A percentile compares a stretch with the other conserved stretches of the same genome.
phyloP scores from a whole-genome alignment of 2,113 vertebrate species.

The Sorex fumeus region DNA sequence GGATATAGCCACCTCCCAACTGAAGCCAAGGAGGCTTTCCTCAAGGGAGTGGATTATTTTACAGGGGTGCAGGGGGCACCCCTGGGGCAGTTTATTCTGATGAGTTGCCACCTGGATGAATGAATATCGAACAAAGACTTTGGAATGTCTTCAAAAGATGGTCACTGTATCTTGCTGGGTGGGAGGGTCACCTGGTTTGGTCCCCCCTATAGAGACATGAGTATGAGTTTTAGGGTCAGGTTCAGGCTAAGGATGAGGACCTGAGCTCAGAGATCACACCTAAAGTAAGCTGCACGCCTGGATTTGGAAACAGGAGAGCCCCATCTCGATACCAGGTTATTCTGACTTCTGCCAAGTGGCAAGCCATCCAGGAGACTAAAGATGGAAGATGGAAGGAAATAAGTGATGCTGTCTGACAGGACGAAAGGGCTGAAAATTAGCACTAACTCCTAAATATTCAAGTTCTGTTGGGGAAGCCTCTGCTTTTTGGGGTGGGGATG shows the following conservation, averaged over 20 bases:
- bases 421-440: background rate
- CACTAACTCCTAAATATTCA: background rate
- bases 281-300: background rate
- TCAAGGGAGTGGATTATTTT: constrained; percentile 17
- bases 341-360: background rate
- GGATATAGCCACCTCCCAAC: background rate
- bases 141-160: background rate
- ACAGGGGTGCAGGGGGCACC: background rate
- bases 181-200: background rate
- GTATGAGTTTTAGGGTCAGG: background rate
- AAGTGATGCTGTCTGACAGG: background rate
- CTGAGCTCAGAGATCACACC: background rate
- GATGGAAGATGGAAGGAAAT: background rate
- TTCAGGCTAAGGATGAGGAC: background rate
- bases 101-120: background rate
- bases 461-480: background rate
- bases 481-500: background rate
- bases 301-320: constrained; percentile 7
- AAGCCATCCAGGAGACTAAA: background rate
- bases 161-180: background rate
- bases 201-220: background rate
- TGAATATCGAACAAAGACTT: constrained; percentile 2
- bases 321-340: background rate
- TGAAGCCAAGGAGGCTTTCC: background rate
- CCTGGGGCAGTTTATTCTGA: background rate